Evolutionary conservation across 2,888 invertebrate genomes (phyloP).

Genomic region (Pandemis cinnamomeana): DNA sequence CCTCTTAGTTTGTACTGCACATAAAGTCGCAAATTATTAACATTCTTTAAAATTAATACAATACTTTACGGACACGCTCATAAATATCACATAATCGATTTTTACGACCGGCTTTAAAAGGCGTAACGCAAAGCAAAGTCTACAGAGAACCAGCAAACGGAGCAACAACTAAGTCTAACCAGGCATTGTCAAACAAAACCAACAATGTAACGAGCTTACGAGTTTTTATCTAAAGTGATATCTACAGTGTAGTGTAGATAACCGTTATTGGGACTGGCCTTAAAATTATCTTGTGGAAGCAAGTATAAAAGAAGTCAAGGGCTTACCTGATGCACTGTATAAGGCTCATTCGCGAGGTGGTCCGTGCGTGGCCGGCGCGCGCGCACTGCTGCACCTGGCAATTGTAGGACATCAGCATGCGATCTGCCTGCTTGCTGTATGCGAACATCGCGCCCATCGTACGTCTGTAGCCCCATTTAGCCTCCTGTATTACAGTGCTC

Average conservation of each 20-base stretch:
- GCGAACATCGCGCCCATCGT: conserved; percentile 84
- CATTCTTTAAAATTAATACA: background rate
- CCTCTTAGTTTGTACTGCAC: background rate
- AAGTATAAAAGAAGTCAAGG: background rate
- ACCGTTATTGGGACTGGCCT: conserved; percentile 22
- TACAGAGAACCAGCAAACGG: background rate
- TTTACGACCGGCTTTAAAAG: background rate
- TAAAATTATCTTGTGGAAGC: conserved; percentile 18
- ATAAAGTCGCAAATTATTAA: background rate
- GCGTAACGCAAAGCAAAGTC: background rate
- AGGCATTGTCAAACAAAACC: conserved; percentile 24
- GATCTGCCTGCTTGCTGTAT: conserved; percentile 81
- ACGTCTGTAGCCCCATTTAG: conserved; percentile 83
- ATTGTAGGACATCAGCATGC: conserved; percentile 84
- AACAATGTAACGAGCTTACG: conserved; percentile 2
- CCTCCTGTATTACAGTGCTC: conserved; percentile 77
- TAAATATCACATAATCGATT: background rate
- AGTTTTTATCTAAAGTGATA: conserved; percentile 6
- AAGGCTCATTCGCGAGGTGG: conserved; percentile 86
- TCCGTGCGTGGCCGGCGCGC: conserved; percentile 74
- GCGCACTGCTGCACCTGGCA: conserved; percentile 82
- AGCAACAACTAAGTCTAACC: conserved; percentile 7
- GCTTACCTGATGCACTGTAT: conserved; percentile 91
- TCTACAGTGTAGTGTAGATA: conserved; percentile 13
- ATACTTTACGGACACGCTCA: background rate